Conservation (phyloP, 2,797 vertebrate species). For the Tapirus indicus region DNA sequence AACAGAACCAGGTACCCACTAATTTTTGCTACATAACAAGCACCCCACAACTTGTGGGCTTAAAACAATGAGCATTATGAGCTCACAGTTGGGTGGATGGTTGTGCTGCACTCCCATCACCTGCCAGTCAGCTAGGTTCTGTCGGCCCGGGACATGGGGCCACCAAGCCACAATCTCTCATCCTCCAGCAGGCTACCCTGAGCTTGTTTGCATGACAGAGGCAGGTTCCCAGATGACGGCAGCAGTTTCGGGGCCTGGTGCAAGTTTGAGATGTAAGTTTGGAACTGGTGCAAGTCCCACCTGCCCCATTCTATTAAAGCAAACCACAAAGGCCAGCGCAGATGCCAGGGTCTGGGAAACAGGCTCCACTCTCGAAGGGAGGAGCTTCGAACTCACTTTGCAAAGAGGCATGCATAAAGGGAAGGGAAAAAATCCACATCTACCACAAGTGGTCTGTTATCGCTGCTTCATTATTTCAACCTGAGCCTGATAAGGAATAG, state of each 20-base stretch:
- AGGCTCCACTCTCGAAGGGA: neutral
- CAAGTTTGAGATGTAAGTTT: neutral
- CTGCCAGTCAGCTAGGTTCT: neutral
- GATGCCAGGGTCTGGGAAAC: neutral
- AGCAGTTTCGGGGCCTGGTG: neutral
- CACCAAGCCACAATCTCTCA: too few relatives aligned
- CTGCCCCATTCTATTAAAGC: neutral
- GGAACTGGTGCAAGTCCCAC: neutral
- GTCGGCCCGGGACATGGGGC: rapidly evolving
- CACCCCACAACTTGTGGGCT: neutral
- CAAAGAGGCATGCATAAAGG: neutral
- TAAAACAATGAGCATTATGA: neutral
- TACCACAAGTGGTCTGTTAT: neutral
- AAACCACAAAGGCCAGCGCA: neutral
- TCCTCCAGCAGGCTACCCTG: neutral
- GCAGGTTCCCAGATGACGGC: neutral
- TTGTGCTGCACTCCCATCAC: neutral
- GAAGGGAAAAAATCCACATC: neutral
- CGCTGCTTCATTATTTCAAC: neutral
- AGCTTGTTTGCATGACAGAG: neutral
- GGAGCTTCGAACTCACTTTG: neutral
- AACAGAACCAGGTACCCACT: neutral
- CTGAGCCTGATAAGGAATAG: neutral
- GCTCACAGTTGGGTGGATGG: neutral
- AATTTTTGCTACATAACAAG: neutral